Percentiles rank a stretch among this genome's conserved stretches.
Evolutionary conservation across 2,797 vertebrate genomes (phyloP).

Genomic region (Somateria mollissima): DNA sequence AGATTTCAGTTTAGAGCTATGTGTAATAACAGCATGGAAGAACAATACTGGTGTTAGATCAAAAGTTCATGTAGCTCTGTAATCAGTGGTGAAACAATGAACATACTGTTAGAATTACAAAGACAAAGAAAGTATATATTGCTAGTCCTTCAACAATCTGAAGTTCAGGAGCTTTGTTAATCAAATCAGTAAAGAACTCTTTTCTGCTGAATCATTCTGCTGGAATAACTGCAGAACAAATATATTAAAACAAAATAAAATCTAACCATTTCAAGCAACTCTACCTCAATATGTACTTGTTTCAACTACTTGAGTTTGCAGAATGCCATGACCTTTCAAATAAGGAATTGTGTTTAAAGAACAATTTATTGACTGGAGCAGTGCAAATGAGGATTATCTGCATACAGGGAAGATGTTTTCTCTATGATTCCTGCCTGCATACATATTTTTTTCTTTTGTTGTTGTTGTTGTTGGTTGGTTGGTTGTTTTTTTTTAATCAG

Average conservation of each 20-base stretch:
- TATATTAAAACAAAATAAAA: slow-evolving; percentile 12
- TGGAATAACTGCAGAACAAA: slow-evolving; percentile 7
- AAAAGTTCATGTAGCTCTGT: background rate
- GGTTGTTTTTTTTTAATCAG: background rate
- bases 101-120: background rate
- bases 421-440: background rate
- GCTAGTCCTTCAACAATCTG: background rate
- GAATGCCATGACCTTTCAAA: background rate
- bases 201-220: background rate
- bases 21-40: background rate
- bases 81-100: background rate
- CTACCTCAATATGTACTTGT: background rate
- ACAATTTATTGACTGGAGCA: background rate
- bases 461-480: too few species aligned
- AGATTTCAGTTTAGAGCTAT: background rate
- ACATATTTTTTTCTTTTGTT: background rate
- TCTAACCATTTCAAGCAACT: background rate
- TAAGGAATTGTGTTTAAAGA: background rate
- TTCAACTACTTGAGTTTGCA: background rate
- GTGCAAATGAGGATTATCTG: background rate
- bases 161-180: background rate
- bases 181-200: slow-evolving; percentile 3
- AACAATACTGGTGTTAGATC: background rate
- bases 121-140: background rate
- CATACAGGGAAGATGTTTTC: background rate